These are phyloP conservation scores for Halcyon smyrnensis DNA, from an alignment of 2,797 vertebrate species.

Conservation along the genomic window DNA sequence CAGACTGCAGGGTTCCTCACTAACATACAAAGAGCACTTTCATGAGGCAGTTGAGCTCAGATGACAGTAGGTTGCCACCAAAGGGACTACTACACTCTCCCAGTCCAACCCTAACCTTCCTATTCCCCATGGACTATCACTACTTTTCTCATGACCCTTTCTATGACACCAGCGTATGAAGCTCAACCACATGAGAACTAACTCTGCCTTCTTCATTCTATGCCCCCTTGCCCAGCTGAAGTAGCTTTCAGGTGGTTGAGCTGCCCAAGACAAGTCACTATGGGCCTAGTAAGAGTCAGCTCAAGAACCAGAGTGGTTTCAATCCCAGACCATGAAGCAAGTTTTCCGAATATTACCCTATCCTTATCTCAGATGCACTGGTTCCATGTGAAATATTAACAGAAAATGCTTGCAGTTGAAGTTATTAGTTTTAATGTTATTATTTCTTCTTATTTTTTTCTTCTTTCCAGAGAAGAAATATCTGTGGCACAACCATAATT, in stretches of 20 bases:
- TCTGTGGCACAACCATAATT: not conserved
- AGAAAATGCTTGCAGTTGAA: not conserved
- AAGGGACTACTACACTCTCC: not conserved
- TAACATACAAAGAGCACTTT: not conserved
- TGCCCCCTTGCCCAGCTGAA: not conserved
- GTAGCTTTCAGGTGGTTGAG: not conserved
- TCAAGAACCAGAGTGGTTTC: not conserved
- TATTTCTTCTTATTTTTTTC: not conserved
- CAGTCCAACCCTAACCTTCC: not conserved
- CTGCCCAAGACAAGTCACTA: not conserved
- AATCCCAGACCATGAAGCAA: not conserved
- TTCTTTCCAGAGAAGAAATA: not conserved
- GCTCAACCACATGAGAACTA: not conserved
- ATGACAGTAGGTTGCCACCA: not conserved
- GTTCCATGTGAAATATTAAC: not conserved
- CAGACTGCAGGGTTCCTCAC: not conserved
- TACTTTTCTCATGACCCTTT: not conserved
- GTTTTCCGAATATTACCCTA: not conserved
- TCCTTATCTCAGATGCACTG: not conserved
- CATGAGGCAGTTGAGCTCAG: not conserved
- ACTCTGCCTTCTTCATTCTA: not conserved
- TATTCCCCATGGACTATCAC: fast-evolving
- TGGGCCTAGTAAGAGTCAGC: not conserved
- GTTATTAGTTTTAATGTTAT: not conserved
- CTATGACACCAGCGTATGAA: not conserved